A percentile compares a stretch with the other conserved stretches of the same genome.
These are phyloP conservation scores for Hyaena hyaena DNA, from an alignment of 2,113 vertebrate genomes.

Conservation along the genomic window DNA sequence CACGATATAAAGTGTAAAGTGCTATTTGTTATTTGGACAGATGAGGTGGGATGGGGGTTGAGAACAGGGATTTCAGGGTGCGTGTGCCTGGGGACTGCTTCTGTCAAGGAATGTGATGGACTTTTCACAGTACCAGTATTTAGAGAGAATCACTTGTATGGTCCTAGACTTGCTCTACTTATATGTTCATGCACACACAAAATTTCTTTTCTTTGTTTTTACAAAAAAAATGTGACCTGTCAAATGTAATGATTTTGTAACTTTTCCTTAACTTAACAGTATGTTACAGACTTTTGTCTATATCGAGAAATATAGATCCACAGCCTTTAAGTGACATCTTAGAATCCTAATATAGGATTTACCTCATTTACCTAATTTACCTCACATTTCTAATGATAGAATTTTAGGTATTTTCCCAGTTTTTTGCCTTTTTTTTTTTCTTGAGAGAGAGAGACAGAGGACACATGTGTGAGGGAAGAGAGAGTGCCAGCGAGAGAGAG, in stretches of 20 bases:
- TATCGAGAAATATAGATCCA: neutral
- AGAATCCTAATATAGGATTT: neutral
- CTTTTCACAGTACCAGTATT: neutral
- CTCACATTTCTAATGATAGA: neutral
- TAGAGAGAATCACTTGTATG: neutral
- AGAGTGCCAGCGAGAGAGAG: no score
- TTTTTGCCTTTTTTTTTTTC: neutral
- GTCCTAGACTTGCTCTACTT: neutral
- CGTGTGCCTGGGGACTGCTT: neutral
- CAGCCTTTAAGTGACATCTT: neutral
- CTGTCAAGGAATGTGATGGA: neutral
- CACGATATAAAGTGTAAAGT: neutral
- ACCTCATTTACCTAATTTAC: neutral
- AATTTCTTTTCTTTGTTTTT: neutral
- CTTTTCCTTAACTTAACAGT: neutral
- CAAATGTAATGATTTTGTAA: neutral
- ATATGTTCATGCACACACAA: neutral
- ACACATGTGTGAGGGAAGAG: no score
- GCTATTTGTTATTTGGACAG: neutral
- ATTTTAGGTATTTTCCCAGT: neutral
- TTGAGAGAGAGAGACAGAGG: no score
- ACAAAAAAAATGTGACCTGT: neutral
- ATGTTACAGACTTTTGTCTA: neutral
- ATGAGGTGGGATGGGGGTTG: neutral
- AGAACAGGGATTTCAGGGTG: neutral